Evolutionary conservation across 2,113 vertebrate species (phyloP), one percentile per base, ranked within the genome.

Genomic region (Macquaria australasica): DNA sequence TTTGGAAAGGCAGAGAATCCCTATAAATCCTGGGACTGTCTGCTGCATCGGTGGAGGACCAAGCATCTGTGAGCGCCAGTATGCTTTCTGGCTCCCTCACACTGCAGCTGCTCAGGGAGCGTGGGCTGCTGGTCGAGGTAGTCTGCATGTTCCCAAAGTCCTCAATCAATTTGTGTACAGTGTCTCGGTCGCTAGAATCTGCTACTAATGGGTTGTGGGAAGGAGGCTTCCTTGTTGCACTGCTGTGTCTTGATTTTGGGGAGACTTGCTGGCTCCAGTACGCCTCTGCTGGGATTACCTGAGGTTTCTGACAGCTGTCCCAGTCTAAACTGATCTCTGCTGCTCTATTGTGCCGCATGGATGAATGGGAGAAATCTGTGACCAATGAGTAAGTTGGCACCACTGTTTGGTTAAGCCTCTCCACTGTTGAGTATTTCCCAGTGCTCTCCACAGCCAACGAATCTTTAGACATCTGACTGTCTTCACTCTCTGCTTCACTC

Each of bases 401-500:
- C 48, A 83, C 59, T n/a, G 72, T 84, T 63, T 68, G 86, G 20
- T 56, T 83, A 10, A 73, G 53, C 15, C 58, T 76, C 43, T 43
- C 73, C 41, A 63, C 41, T 53, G 73, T 37, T 15, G 53, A 68
- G 16, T 60, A 50, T 39, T 88, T 93, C 50, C 76, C 45, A 51
- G 74, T 76, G 55, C 68, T 82, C 18, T 87, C 93, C 81, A 95
- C 93, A 70, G 82, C 87, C 76, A 99, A 86, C 5, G 97, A 99
- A 86, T 99, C 98, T 89, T 97, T 96, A 37, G 97, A 99, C 94
- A 99, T 97, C 82, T 97, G 96, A 89, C 97, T 98, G 84, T 97
- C 95, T 59, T 97, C 97, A 0, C 97, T 99, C 79, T 98, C 97
- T 1, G 95, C 93, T 78, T 97, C 96, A 31, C 97, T 97, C 28